Evolutionary conservation across 2,113 vertebrate species (phyloP).

Genomic region (Stictonetta naevosa): DNA sequence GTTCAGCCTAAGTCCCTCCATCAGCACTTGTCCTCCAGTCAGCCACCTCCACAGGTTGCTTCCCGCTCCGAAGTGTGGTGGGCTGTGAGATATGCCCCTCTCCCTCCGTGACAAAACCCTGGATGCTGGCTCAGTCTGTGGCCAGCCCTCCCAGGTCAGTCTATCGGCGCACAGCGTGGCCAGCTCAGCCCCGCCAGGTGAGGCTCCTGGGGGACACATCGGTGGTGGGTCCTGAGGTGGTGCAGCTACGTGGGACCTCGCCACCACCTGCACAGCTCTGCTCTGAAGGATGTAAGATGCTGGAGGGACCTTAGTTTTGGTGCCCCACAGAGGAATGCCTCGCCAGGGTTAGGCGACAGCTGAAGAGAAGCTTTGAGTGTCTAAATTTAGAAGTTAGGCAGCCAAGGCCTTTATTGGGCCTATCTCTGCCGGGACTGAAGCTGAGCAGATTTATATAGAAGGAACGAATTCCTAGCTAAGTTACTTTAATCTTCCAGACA

Average conservation of each 20-base stretch:
- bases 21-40: background rate
- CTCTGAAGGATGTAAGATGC: background rate
- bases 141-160: background rate
- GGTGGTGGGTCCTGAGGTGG: background rate
- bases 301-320: background rate
- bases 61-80: background rate
- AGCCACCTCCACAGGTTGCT: background rate
- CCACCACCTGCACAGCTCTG: background rate
- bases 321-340: background rate
- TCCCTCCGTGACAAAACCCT: background rate
- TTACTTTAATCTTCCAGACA: background rate
- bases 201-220: background rate
- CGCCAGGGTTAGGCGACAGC: fast-evolving
- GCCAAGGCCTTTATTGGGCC: background rate
- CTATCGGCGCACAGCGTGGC: background rate
- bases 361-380: background rate
- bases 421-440: background rate
- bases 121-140: background rate
- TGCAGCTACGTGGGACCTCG: background rate
- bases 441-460: background rate
- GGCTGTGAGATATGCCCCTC: background rate
- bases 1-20: background rate
- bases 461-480: background rate
- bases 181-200: background rate
- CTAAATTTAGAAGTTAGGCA: background rate